Evolutionary conservation across 30 jellyfish, hydroid and myxozoan genomes (phyloP), one percentile per base, ranked within the genome.

Genomic region (Aurelia aurita): DNA sequence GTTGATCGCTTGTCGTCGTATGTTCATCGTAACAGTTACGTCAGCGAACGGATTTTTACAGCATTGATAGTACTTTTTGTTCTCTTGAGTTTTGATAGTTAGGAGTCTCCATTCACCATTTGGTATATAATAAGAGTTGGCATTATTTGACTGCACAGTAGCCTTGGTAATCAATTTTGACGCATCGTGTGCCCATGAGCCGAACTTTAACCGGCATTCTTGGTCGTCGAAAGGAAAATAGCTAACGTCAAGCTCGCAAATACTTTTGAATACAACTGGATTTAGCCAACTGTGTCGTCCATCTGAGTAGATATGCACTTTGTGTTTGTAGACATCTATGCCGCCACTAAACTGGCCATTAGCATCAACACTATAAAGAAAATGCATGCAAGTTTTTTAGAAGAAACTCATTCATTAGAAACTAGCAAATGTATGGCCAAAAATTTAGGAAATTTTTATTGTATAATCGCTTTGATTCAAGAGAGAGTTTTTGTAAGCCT

Each of bases 141-240:
- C 71, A 28, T 84, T 19, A 39, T 88, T 12, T 5, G 90, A 68
- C 31, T 49, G 53, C 23, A 46, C 49, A 28, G 72, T 49, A 5
- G 92, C 25, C n/a, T 72, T 59, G 73, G 86, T 88, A 0, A 43
- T 58, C 19, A 88, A 26, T 57, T 74, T 79, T 63, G 97, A 78
- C 10, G 92, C 90, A 54, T 88, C 97, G 74, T 27, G 77, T 19
- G 97, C 97, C 97, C 97, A 88, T 14, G 97, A 88, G 74, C 97
- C 97, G 51, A 88, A 88, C 45, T 88, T 88, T 78, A 88, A 69
- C 60, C 55, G 31, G 84, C 97, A 88, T 49, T 78, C 78, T 63
- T 88, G 97, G 55, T 88, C 97, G 51, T 88, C 97, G 72, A 88
- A 88, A 16, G 97, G 97, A 53, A 88, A 88, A 25, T 88, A 88